Conservation (phyloP, 2,797 vertebrate species). For the Nasua narica region DNA sequence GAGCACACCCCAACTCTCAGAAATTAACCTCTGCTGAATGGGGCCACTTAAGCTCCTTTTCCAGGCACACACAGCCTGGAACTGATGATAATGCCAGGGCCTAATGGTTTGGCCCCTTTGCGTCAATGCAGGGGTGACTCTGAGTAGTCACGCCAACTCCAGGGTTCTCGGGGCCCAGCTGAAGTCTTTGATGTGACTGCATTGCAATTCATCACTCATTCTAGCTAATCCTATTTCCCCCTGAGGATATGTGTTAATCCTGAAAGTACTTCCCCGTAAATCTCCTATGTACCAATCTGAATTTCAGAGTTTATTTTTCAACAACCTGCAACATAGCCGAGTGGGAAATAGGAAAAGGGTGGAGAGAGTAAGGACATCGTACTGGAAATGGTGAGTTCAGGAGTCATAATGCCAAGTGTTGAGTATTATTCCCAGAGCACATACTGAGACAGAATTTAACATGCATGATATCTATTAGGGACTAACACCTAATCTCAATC, state of each 20-base stretch:
- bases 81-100: neutral
- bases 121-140: neutral
- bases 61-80: neutral
- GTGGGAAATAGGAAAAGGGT: neutral
- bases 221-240: neutral
- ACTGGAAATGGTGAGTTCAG: neutral
- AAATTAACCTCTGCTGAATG: neutral
- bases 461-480: neutral
- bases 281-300: neutral
- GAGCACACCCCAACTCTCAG: neutral
- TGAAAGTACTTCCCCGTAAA: neutral
- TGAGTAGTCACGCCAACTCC: neutral
- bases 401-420: neutral
- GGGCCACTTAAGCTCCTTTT: neutral
- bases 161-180: neutral
- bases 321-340: neutral
- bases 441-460: neutral
- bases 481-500: neutral
- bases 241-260: neutral
- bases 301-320: neutral
- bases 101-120: neutral
- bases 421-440: neutral
- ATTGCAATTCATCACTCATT: neutral
- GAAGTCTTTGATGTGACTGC: neutral
- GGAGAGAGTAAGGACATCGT: neutral